Evolutionary conservation across 2,888 invertebrate genomes (phyloP), one percentile per base, ranked within the genome.

Genomic region (Piscicola geometra): DNA sequence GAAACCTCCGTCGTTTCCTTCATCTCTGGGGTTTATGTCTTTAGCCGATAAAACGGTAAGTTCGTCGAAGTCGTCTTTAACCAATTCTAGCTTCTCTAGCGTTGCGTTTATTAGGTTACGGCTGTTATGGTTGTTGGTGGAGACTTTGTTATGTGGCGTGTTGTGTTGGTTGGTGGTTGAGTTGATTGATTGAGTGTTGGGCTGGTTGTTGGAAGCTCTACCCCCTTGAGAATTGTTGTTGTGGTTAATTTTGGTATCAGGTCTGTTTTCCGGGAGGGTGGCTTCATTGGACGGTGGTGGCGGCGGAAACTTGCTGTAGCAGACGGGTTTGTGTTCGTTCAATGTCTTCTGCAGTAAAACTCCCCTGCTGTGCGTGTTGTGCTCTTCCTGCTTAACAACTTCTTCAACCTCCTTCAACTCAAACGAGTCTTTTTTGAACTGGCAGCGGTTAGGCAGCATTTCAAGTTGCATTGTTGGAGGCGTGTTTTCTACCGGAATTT

Each of bases 171-270:
- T 41, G 5, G 41, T 41, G 41, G 15, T 9, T 9, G 41, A 15
- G 15, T 41, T 41, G 5, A 9, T 41, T 5, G 41, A 41, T 41
- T 5, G 41, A 5, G 5, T 41, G 41, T 5, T 9, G 41, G 41
- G 41, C 9, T 41, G 41, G 60, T 5, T 56, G 60, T 5, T 25
- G 3, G 60, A 56, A 56, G 60, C 3, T 21, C 60, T 56, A 25
- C 60, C 60, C n/a, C 60, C 60, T 56, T 56, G 60, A 21, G 60
- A 56, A n/a, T 56, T 56, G 60, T 56, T 56, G 60, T 56, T 56
- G 25, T 56, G 60, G n/a, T 56, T 56, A 3, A 56, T 21, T 25
- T 21, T 56, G 21, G 60, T 56, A n/a, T 25, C 25, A 25, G 60
- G 60, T 56, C 60, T 18, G 60, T 25, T 21, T 56, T 56, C 60